These are phyloP conservation scores for Linnaemya vulpina DNA, from an alignment of 2,888 invertebrate species.

Conservation along the genomic window DNA sequence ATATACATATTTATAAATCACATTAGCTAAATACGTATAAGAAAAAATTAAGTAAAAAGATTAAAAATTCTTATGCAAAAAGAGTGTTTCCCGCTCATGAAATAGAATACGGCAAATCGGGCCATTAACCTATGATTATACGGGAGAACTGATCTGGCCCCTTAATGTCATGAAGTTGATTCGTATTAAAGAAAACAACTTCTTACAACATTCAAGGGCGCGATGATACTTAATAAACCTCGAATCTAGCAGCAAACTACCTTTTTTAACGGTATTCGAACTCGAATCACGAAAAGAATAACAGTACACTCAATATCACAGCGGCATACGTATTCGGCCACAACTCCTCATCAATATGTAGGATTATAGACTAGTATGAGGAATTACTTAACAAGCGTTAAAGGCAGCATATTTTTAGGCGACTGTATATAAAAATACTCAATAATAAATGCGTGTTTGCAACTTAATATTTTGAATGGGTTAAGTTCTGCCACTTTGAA, in stretches of 20 bases:
- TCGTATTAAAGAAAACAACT: constrained; percentile 56
- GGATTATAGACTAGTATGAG: no score
- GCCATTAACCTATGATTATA: constrained; percentile 80
- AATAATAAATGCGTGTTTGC: no score
- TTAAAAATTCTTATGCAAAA: neutral
- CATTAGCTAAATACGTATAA: no score
- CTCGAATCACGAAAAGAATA: neutral
- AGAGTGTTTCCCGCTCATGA: constrained; percentile 80
- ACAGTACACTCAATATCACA: neutral
- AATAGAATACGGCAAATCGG: constrained; percentile 78
- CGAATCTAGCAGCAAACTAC: neutral
- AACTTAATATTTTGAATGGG: no score
- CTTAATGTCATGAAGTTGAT: constrained; percentile 61
- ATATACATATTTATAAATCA: no score
- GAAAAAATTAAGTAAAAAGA: no score
- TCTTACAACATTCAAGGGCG: constrained; percentile 67
- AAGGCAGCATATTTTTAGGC: constrained; percentile 73
- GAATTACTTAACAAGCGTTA: neutral
- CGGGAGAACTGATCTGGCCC: constrained; percentile 78
- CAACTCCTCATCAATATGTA: neutral
- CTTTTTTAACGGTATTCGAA: constrained; percentile 40
- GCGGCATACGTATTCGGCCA: constrained; percentile 19
- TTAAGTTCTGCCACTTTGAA: no score
- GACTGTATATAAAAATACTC: neutral
- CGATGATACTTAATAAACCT: neutral